These are phyloP conservation scores for Beroe forskalii DNA, from an alignment of 37 sponge, comb jelly and placozoan species.

Conservation along the genomic window DNA sequence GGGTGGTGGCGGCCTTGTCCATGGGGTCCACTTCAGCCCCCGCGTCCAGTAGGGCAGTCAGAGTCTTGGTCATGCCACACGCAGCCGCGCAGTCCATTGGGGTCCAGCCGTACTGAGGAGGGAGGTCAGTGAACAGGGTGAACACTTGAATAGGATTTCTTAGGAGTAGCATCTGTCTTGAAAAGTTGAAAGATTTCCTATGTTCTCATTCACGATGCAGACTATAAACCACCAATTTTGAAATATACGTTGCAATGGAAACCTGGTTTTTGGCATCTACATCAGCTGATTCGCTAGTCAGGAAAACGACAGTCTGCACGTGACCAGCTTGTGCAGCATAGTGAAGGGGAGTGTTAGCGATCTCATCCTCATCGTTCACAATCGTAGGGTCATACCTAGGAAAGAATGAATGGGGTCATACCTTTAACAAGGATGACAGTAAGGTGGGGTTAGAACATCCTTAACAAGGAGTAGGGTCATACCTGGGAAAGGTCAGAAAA, in stretches of 20 bases:
- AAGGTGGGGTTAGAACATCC: too few species aligned
- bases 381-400: constrained; percentile 34
- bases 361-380: constrained; percentile 87
- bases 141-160: too few species aligned
- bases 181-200: too few species aligned
- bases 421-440: too few species aligned
- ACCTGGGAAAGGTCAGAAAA: too few species aligned
- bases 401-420: not conserved
- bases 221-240: too few species aligned
- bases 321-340: constrained; percentile 46
- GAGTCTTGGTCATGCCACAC: constrained; percentile 38
- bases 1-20: constrained; percentile 65
- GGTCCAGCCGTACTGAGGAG: constrained; percentile 59
- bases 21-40: constrained; percentile 43
- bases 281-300: constrained; percentile 5
- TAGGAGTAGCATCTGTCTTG: too few species aligned
- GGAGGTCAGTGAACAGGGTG: too few species aligned
- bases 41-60: constrained; percentile 18
- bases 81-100: constrained; percentile 65
- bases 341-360: constrained; percentile 72
- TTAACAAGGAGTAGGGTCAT: too few species aligned
- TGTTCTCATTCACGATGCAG: too few species aligned
- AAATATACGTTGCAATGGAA: not conserved
- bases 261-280: constrained; percentile 59
- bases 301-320: not conserved